Conservation (phyloP, 2,888 invertebrate genomes). For the Schrankia costaestrigalis region DNA sequence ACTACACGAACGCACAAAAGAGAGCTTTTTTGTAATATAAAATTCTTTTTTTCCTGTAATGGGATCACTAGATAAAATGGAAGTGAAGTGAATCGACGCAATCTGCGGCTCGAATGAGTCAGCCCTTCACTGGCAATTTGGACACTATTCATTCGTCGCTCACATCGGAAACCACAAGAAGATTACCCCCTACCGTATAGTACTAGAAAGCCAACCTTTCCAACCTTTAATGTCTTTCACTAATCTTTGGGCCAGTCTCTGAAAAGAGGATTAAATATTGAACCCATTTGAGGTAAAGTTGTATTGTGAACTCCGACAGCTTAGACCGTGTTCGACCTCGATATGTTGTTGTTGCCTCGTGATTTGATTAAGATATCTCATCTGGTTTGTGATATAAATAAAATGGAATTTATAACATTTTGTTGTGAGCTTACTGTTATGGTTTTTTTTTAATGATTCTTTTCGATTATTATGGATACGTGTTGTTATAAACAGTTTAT, state of each 20-base stretch:
- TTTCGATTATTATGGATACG: no score
- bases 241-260: no score
- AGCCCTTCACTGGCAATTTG: constrained; percentile 69
- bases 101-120: constrained; percentile 61
- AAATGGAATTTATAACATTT: no score
- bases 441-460: no score
- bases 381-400: no score
- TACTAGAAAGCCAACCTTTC: constrained; percentile 48
- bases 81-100: constrained; percentile 58
- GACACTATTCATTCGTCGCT: constrained; percentile 60
- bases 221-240: constrained; percentile 39
- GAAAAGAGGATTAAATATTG: constrained; percentile 38
- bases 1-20: no score
- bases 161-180: constrained; percentile 67
- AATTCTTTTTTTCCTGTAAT: no score
- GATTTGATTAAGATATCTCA: no score
- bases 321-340: constrained; percentile 20
- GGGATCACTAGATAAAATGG: constrained; percentile 42
- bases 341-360: no score
- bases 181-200: constrained; percentile 52
- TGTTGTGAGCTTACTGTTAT: no score
- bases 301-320: constrained; percentile 18
- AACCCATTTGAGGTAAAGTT: constrained; percentile 23
- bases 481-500: no score
- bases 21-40: no score